Evolutionary conservation across 2,888 invertebrate species (phyloP).

Genomic region (Axea sp.): DNA sequence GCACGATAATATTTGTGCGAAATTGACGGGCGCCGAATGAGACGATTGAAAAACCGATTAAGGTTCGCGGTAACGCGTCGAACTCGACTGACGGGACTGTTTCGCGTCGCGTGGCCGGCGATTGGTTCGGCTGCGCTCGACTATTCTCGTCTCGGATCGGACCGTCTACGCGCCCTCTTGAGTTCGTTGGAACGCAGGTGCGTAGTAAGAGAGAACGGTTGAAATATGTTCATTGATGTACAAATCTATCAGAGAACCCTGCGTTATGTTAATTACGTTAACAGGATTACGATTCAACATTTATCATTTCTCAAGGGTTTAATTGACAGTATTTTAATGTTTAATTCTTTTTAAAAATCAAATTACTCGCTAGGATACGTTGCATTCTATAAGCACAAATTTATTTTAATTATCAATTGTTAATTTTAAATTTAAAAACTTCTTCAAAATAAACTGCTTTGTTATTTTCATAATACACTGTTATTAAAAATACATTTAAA

Average conservation of each 20-base stretch:
- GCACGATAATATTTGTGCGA: constrained; percentile 13
- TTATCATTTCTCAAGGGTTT: too few species aligned
- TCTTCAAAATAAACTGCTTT: too few species aligned
- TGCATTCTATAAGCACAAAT: too few species aligned
- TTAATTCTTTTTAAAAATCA: too few species aligned
- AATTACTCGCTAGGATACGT: too few species aligned
- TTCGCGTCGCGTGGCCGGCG: constrained; percentile 63
- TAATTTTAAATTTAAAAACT: too few species aligned
- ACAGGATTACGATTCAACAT: neutral
- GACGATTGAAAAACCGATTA: constrained; percentile 43
- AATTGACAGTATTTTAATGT: too few species aligned
- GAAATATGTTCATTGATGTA: constrained; percentile 49
- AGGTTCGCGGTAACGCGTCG: constrained; percentile 58
- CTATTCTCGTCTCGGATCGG: constrained; percentile 1
- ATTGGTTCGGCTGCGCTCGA: constrained; percentile 42
- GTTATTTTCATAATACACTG: too few species aligned
- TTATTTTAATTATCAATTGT: too few species aligned
- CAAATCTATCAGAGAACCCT: constrained; percentile 25
- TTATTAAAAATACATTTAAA: too few species aligned
- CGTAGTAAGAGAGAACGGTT: constrained; percentile 46
- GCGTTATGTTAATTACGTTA: constrained; percentile 31
- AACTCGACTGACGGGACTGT: constrained; percentile 59
- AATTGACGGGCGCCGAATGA: constrained; percentile 19
- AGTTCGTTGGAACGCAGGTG: constrained; percentile 59
- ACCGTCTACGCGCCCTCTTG: constrained; percentile 47